These are phyloP conservation scores for Synanceia verrucosa DNA, from an alignment of 2,797 vertebrate genomes.

Conservation along the genomic window DNA sequence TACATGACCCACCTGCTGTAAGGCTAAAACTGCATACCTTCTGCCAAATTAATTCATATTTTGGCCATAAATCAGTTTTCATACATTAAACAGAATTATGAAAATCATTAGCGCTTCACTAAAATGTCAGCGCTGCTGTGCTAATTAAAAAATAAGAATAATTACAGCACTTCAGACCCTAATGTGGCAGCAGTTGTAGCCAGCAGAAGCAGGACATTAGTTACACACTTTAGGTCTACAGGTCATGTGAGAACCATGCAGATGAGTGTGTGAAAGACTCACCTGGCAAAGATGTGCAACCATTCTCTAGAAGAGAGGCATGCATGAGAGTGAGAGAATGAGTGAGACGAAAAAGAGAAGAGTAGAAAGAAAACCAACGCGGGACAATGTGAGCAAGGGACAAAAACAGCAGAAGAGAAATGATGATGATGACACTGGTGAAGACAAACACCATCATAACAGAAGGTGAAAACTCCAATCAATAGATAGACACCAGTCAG, in stretches of 20 bases:
- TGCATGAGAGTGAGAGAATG: conserved; percentile 95
- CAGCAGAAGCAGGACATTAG: conserved; percentile 30
- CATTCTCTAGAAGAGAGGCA: conserved; percentile 99
- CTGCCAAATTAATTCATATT: neutral
- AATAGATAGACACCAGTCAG: conserved; percentile 74
- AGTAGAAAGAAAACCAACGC: conserved; percentile 63
- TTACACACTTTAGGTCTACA: conserved; percentile 2
- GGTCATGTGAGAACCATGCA: conserved; percentile 65
- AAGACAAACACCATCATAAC: conserved; percentile 37
- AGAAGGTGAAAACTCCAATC: conserved; percentile 28
- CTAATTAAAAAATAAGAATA: neutral
- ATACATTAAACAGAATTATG: neutral
- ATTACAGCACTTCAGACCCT: neutral
- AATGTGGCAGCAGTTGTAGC: conserved; percentile 55
- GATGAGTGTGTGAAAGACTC: conserved; percentile 87
- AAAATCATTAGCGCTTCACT: neutral
- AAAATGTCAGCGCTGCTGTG: neutral
- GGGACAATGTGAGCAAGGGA: conserved; percentile 51
- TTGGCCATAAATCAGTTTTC: neutral
- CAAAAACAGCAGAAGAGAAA: conserved; percentile 65
- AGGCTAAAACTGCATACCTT: conserved; percentile 58
- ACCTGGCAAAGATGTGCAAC: conserved; percentile 98
- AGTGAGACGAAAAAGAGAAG: conserved; percentile 87
- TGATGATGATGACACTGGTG: conserved; percentile 47
- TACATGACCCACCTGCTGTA: conserved; percentile 20